Evolutionary conservation across 2,888 invertebrate species (phyloP).

Genomic region (Hydraecia micacea): DNA sequence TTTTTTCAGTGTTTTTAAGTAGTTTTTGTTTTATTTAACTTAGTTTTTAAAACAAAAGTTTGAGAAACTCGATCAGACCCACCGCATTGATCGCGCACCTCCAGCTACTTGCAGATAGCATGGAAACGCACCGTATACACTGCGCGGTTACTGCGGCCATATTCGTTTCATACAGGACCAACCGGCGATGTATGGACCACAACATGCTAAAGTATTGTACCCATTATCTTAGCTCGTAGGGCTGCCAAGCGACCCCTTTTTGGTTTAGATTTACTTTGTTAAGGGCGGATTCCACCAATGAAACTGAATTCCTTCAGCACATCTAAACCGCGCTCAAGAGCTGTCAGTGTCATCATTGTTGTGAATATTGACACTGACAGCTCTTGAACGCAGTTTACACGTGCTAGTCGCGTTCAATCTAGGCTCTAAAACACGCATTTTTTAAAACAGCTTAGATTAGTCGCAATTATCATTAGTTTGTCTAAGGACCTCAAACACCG

Average conservation of each 20-base stretch:
- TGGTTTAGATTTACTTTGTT: neutral
- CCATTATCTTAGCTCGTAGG: conserved; percentile 37
- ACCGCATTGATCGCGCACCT: conserved; percentile 69
- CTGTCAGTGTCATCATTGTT: neutral
- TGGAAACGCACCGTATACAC: conserved; percentile 61
- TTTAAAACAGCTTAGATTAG: neutral
- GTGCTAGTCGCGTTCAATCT: no score
- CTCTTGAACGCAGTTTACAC: neutral
- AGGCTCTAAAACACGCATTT: neutral
- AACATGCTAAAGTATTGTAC: conserved; percentile 39
- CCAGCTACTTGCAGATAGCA: conserved; percentile 65
- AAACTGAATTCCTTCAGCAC: neutral
- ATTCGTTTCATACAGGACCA: conserved; percentile 12
- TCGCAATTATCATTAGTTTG: neutral
- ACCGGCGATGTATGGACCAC: conserved; percentile 50
- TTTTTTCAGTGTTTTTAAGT: neutral
- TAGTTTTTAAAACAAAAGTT: conserved; percentile 32
- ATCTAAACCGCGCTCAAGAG: neutral
- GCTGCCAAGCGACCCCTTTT: conserved; percentile 14
- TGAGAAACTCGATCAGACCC: conserved; percentile 65
- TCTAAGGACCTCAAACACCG: neutral
- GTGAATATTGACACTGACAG: neutral
- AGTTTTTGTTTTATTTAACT: neutral
- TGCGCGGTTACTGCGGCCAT: conserved; percentile 39
- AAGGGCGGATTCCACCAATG: neutral